A percentile compares a stretch with the other conserved stretches of the same genome.
These are phyloP conservation scores for Trematomus loennbergii DNA, from an alignment of 2,113 vertebrate species.

Conservation along the genomic window DNA sequence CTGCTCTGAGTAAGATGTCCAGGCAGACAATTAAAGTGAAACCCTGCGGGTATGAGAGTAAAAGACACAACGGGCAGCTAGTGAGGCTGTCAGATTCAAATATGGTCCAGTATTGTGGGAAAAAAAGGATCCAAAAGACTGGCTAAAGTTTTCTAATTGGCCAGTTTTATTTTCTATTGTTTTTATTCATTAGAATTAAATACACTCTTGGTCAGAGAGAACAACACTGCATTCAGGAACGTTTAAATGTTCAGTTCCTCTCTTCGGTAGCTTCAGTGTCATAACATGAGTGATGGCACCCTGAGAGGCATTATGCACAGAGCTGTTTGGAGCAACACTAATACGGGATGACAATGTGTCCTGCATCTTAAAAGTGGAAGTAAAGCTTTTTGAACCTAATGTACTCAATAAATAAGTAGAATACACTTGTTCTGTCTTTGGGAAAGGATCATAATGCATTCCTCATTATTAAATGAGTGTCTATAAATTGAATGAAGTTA, in stretches of 20 bases:
- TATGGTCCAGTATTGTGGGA: slow-evolving; percentile 3
- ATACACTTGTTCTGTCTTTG: slow-evolving; percentile 24
- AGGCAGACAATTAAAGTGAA: slow-evolving; percentile 26
- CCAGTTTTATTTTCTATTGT: slow-evolving; percentile 5
- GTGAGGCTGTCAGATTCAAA: slow-evolving; percentile 29
- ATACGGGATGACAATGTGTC: slow-evolving; percentile 42
- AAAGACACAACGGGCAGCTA: slow-evolving; percentile 10
- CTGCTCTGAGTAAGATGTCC: slow-evolving; percentile 7
- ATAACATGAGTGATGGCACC: slow-evolving; percentile 42
- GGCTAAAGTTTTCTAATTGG: slow-evolving; percentile 11
- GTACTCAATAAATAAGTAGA: slow-evolving; percentile 15
- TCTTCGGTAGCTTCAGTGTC: slow-evolving; percentile 15
- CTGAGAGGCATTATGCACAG: slow-evolving; percentile 37
- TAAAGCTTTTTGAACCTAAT: slow-evolving; percentile 19
- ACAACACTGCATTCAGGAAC: neutral
- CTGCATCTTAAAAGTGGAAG: slow-evolving; percentile 21
- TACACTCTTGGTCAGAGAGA: slow-evolving; percentile 2
- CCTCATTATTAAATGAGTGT: slow-evolving; percentile 27
- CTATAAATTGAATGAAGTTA: slow-evolving; percentile 46
- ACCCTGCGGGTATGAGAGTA: slow-evolving; percentile 3
- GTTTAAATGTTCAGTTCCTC: slow-evolving; percentile 29
- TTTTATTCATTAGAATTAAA: slow-evolving; percentile 6
- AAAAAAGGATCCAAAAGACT: slow-evolving; percentile 4
- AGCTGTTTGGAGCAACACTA: slow-evolving; percentile 34
- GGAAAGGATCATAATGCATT: slow-evolving; percentile 1